phyloP scores from a whole-genome alignment of 2,888 invertebrate species.

The Polymixis flavicincta region DNA sequence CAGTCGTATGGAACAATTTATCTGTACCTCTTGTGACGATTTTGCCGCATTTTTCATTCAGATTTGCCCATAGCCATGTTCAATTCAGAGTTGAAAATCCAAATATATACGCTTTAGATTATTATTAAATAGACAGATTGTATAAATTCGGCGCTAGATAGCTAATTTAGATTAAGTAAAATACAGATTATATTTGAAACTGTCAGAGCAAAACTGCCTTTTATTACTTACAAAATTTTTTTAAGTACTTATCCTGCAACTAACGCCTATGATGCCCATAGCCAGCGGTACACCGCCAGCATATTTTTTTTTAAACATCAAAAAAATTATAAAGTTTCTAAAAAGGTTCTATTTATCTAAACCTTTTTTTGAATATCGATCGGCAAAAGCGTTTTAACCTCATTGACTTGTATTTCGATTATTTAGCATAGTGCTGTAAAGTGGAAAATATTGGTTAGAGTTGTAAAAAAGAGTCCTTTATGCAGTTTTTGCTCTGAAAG shows the following conservation, averaged over 20 bases:
- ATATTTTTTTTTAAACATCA: too few species aligned
- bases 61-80: conserved; percentile 7
- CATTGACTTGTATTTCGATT: too few species aligned
- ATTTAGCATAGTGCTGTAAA: background rate
- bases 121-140: conserved; percentile 24
- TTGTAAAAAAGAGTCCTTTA: background rate
- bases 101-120: conserved; percentile 40
- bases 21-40: background rate
- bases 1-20: background rate
- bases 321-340: background rate
- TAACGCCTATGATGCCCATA: background rate
- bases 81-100: conserved; percentile 6
- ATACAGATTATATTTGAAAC: conserved; percentile 44
- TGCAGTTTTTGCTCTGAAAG: conserved; percentile 6
- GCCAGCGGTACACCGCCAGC: too few species aligned
- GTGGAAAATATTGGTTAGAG: background rate
- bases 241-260: background rate
- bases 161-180: conserved; percentile 50
- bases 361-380: background rate
- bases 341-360: background rate
- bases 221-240: conserved; percentile 9
- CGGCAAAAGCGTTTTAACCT: background rate
- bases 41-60: background rate
- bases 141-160: conserved; percentile 54
- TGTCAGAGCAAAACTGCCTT: conserved; percentile 33